Evolutionary conservation across 1,140 invertebrate species (phyloP), one percentile per base, ranked within the genome.

Genomic region (Euschistus heros): DNA sequence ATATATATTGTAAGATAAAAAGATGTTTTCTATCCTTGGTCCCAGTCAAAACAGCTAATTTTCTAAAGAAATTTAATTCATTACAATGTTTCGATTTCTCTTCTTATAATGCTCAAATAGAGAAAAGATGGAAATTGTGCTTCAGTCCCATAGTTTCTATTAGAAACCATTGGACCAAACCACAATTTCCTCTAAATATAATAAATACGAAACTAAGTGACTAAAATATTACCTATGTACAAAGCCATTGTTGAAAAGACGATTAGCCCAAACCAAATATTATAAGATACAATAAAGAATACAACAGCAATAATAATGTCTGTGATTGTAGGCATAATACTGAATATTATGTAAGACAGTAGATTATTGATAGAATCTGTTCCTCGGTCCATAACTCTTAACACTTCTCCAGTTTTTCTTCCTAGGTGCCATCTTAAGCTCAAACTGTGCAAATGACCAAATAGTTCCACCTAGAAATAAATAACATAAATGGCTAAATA

Each of bases 291-390:
- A 17, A 93, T 77, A 69, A 98, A 97, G 75, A 88, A 98, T 0
- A 92, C 76, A 26, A 97, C 83, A 14, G 95, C 96, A n/a, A 98
- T 82, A 0, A 94, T 65, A 47, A 98, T 95, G 75, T 98, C 95
- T 37, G 91, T 75, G 62, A 98, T 85, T 0, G 94, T 97, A 6
- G 96, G 95, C 0, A 88, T 73, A 69, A 98, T 96, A 2, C 84
- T 88, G 73, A 92, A 93, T 14, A 91, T 74, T 71, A 93, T 88
- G 70, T 90, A 96, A 73, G 87, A 92, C 0, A 98, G 81, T 8
- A 98, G 78, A 76, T 89, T 94, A 75, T 95, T 93, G 68, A 97
- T 93, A 18, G 91, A 94, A 69, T 92, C 91, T 4, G 94, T 97
- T 55, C 95, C 95, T 68, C 94, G 81, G 77, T 97, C 94, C 88